These are phyloP conservation scores for Apis laboriosa DNA, from an alignment of 1,140 invertebrate genomes.

Conservation along the genomic window DNA sequence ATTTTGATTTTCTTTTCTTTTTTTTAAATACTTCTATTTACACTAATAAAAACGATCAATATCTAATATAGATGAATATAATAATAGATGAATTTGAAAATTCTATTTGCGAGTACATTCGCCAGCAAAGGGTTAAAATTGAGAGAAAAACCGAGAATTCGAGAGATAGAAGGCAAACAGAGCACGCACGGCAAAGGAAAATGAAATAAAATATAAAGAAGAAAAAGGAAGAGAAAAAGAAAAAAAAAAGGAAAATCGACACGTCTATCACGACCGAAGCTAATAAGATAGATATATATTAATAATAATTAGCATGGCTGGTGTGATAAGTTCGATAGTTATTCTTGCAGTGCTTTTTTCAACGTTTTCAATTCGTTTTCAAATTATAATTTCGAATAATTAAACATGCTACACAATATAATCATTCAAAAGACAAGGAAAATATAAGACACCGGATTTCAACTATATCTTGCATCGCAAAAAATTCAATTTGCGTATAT, in stretches of 20 bases:
- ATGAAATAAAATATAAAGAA: not conserved
- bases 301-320: not conserved
- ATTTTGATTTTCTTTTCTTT: too few relatives aligned
- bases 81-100: too few relatives aligned
- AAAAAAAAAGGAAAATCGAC: not conserved
- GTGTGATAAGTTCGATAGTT: not conserved
- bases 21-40: too few relatives aligned
- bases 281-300: not conserved
- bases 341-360: not conserved
- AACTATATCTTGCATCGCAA: not conserved
- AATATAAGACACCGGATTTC: not conserved
- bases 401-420: conserved; percentile 20
- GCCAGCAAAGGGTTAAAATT: too few relatives aligned
- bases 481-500: not conserved
- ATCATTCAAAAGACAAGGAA: conserved; percentile 16
- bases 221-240: not conserved
- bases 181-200: not conserved
- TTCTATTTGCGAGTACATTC: too few relatives aligned
- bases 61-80: too few relatives aligned
- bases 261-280: not conserved
- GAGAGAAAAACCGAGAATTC: not conserved
- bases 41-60: too few relatives aligned
- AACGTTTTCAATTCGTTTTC: not conserved
- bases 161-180: not conserved
- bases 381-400: not conserved